These are phyloP conservation scores for Carassius gibelio DNA, from an alignment of 2,113 vertebrate genomes.

Conservation along the genomic window DNA sequence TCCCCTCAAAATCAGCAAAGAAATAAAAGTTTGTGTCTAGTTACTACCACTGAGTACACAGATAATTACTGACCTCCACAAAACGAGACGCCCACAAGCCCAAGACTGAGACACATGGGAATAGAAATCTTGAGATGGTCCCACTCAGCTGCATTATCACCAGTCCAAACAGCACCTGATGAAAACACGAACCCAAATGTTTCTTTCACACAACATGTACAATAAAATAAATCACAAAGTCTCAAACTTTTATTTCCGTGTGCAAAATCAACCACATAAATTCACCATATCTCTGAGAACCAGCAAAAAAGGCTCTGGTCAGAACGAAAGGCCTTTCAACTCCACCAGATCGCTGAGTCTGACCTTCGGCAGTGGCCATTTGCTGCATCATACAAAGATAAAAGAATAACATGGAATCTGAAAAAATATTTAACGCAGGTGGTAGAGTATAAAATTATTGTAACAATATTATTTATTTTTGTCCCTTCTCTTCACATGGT, in stretches of 20 bases:
- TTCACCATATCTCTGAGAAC: slow-evolving; percentile 88
- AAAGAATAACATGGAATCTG: background rate
- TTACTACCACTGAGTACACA: background rate
- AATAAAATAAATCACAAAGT: background rate
- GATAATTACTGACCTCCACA: slow-evolving; percentile 82
- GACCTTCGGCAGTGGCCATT: slow-evolving; percentile 85
- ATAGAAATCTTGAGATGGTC: slow-evolving; percentile 88
- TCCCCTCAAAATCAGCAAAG: background rate
- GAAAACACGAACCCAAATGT: slow-evolving; percentile 1
- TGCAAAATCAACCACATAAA: background rate
- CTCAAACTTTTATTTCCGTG: background rate
- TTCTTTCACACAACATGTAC: background rate
- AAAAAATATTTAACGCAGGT: background rate
- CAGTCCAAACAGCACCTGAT: slow-evolving; percentile 90
- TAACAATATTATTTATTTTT: background rate
- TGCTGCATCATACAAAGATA: slow-evolving; percentile 72
- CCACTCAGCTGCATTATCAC: slow-evolving; percentile 91
- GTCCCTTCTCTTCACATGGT: background rate
- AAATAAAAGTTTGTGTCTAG: background rate
- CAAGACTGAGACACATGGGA: slow-evolving; percentile 89
- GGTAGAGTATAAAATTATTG: background rate
- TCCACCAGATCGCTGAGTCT: slow-evolving; percentile 82
- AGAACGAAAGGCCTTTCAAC: slow-evolving; percentile 87
- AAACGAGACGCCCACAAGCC: slow-evolving; percentile 85
- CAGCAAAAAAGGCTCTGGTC: slow-evolving; percentile 85